Percentiles rank a stretch among this genome's conserved stretches.
These are phyloP conservation scores for Actinemys pallida DNA, from an alignment of 2,113 vertebrate genomes.

Conservation along the genomic window DNA sequence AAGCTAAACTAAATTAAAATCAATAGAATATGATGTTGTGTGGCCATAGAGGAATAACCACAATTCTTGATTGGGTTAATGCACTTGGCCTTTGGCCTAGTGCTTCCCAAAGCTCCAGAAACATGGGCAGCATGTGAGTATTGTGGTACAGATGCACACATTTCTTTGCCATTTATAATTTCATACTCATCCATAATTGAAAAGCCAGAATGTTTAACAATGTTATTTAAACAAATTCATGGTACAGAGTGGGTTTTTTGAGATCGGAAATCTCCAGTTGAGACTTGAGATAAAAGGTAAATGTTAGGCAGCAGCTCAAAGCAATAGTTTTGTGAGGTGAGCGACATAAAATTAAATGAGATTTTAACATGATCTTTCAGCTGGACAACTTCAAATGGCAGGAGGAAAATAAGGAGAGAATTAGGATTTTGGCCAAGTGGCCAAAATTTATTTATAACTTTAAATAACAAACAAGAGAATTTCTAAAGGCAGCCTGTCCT, in stretches of 20 bases:
- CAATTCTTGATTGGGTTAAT: background rate
- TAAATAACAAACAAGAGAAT: background rate
- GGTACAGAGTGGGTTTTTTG: accelerated
- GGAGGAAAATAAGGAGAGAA: background rate
- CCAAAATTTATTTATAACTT: background rate
- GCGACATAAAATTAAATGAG: background rate
- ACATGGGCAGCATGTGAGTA: background rate
- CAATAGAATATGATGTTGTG: background rate
- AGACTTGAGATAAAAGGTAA: background rate
- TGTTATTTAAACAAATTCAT: background rate
- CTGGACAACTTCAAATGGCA: background rate
- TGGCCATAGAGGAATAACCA: background rate
- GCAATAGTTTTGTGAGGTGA: background rate
- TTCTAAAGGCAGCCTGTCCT: background rate
- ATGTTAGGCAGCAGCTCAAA: background rate
- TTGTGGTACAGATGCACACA: background rate
- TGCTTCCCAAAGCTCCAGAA: background rate
- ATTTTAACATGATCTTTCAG: background rate
- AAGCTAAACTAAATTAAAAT: background rate
- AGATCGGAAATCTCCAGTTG: background rate
- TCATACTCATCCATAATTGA: background rate
- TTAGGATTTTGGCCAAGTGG: background rate
- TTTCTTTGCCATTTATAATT: background rate
- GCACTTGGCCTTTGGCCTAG: background rate
- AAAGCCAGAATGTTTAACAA: background rate